Base-by-base conservation (phyloP, 2,888 invertebrate species). In the Willowsia nigromaculata region DNA sequence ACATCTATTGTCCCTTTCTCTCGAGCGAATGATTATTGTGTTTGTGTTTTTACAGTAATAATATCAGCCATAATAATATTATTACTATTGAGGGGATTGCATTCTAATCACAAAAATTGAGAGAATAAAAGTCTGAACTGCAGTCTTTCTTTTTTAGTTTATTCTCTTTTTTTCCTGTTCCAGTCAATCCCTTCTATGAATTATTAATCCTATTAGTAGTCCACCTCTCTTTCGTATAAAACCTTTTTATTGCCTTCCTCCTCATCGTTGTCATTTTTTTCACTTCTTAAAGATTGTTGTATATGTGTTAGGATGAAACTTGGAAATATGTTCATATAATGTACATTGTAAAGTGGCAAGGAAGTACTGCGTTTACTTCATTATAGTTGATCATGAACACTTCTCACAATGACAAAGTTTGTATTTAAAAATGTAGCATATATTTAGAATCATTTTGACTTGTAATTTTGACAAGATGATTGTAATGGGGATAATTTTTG, bases 201-300 rank as follows among this genome's bases (percentile, higher is more conserved):
- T 90, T 88, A 84, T 88, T 88, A 88, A 88, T 90, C 30, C 80
- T 82, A 59, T 56, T 76, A 85, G 71, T 43, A 71, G 65, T 62
- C 33, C 85, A 22, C 47, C 53, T 68, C 56, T 56, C 53, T 56
- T 50, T 74, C 40, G 40, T 53, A 37, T 37, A 80, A 33, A 53
- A 53, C 76, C 53, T 0, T 76, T 50, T 33, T 15, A 11, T 18
- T 18, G 27, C 30, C 27, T 43, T 40, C 43, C 43, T 43, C 1
- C 68, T 4, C 59, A 5, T n/a, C 3, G 33, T 33, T 37, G 33
- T 37, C 37, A 37, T 15, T 37, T n/a, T 37, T 65, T 65, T 65
- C 2, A 33, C 65, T 33, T 15, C n/a, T n/a, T n/a, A n/a, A n/a
- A n/a, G n/a, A n/a, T n/a, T n/a, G n/a, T n/a, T n/a, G n/a, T n/a